Conservation (phyloP, 2,113 vertebrate species). For the Promerops cafer region DNA sequence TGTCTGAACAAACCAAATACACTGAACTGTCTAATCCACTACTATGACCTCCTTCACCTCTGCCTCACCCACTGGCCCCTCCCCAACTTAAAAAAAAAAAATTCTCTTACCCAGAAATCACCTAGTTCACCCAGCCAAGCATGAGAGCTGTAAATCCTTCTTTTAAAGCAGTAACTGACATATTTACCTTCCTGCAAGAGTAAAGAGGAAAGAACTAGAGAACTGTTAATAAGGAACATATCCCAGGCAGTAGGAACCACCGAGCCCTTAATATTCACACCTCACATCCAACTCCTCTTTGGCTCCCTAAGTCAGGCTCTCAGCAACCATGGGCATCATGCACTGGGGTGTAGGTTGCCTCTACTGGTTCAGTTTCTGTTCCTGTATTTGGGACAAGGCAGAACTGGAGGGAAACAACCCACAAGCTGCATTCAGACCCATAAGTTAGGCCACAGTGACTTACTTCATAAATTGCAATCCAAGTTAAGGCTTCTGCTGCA, state of each 20-base stretch:
- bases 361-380: not conserved
- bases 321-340: not conserved
- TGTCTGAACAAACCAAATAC: not conserved
- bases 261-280: not conserved
- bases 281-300: not conserved
- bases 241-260: not conserved
- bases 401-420: not conserved
- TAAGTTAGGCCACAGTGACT: not conserved
- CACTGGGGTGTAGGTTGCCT: not conserved
- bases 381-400: not conserved
- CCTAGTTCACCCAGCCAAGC: not conserved
- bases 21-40: not conserved
- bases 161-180: not conserved
- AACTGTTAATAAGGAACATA: not conserved
- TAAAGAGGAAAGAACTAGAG: not conserved
- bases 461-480: not conserved
- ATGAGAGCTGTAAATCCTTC: not conserved
- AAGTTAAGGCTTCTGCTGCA: not conserved
- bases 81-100: not conserved
- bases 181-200: not conserved
- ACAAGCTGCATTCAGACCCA: not conserved
- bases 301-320: not conserved
- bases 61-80: accelerated
- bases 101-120: not conserved
- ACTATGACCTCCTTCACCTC: too few species aligned